phyloP scores from a whole-genome alignment of 2,797 vertebrate species.

The Periparus ater region DNA sequence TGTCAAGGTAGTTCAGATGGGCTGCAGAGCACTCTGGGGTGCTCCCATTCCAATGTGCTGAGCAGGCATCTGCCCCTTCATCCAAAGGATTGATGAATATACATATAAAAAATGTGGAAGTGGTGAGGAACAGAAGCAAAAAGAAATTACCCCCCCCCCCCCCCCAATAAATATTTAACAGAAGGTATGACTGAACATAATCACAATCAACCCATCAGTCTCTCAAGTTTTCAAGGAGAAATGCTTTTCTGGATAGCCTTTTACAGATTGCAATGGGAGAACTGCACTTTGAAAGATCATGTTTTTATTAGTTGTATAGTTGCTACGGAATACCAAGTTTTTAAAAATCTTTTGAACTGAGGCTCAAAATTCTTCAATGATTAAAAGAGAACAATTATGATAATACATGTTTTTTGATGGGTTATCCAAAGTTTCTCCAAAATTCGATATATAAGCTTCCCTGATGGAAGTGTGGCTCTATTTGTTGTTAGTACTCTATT shows the following conservation, averaged over 20 bases:
- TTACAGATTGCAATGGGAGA: background rate
- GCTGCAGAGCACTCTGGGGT: fast-evolving
- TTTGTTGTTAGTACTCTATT: background rate
- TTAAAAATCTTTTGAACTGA: background rate
- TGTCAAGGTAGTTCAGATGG: fast-evolving
- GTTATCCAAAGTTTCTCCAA: background rate
- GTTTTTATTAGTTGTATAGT: constrained; percentile 12
- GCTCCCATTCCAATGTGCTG: background rate
- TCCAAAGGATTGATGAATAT: background rate
- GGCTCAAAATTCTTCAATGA: background rate
- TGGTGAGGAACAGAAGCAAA: background rate
- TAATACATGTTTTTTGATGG: background rate
- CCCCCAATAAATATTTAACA: background rate
- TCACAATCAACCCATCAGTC: background rate
- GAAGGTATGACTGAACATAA: background rate
- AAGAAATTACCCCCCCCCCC: fast-evolving
- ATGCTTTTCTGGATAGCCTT: background rate
- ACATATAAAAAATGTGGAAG: background rate
- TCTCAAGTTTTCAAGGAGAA: background rate
- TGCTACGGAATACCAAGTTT: background rate
- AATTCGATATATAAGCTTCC: background rate
- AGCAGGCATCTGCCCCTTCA: background rate
- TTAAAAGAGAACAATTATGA: background rate
- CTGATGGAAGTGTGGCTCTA: background rate
- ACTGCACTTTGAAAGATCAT: background rate